Evolutionary conservation across 2,113 vertebrate genomes (phyloP).

Genomic region (Coturnix japonica): DNA sequence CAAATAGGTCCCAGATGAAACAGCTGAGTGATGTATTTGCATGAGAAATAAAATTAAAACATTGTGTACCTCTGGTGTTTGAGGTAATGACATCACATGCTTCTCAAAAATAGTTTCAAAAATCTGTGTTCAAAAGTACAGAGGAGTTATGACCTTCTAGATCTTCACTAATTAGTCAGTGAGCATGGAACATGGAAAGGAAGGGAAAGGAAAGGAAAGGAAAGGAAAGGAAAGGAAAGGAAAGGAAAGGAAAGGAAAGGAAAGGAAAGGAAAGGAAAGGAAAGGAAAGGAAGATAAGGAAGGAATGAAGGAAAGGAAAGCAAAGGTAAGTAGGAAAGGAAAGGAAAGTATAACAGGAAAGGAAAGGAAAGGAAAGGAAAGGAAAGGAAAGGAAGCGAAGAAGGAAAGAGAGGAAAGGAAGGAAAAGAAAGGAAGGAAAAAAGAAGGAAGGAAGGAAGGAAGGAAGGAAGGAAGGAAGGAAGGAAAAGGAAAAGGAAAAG

Average conservation of each 20-base stretch:
- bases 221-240: background rate
- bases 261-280: background rate
- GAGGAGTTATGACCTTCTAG: background rate
- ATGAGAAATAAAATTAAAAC: conserved; percentile 7
- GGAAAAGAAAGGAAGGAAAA: no score
- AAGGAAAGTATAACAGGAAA: no score
- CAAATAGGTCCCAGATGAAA: conserved; percentile 29
- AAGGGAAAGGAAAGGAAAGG: no score
- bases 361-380: no score
- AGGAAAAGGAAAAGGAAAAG: no score
- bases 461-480: no score
- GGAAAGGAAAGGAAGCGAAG: no score
- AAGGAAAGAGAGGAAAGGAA: no score
- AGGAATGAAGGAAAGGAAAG: background rate
- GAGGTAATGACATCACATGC: background rate
- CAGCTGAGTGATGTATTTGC: background rate
- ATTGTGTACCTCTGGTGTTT: background rate
- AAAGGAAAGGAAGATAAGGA: background rate
- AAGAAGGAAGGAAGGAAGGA: no score
- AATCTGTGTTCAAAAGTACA: background rate
- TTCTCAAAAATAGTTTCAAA: background rate
- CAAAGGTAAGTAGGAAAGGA: no score
- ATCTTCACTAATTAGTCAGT: background rate
- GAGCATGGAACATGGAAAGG: background rate
- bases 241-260: background rate